Evolutionary conservation across 2,797 vertebrate genomes (phyloP).

Genomic region (Denticeps clupeoides): DNA sequence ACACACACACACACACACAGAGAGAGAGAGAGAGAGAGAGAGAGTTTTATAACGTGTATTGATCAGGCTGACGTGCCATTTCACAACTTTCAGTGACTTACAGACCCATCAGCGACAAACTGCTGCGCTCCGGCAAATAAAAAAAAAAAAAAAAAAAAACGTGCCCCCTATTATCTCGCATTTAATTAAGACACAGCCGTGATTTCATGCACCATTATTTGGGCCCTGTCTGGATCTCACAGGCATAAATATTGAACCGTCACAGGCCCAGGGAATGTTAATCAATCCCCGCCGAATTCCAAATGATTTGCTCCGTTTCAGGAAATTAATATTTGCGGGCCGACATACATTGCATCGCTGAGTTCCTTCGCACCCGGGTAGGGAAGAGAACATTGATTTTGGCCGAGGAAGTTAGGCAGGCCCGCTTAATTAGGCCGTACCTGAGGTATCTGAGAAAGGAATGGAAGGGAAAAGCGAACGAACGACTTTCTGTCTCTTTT

Average conservation of each 20-base stretch:
- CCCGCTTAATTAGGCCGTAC: constrained; percentile 60
- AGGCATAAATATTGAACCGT: constrained; percentile 70
- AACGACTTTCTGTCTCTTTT: too few relatives aligned
- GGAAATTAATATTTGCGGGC: constrained; percentile 64
- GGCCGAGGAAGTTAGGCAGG: constrained; percentile 45
- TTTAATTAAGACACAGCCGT: constrained; percentile 76
- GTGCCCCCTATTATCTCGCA: constrained; percentile 60
- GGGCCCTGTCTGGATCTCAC: constrained; percentile 57
- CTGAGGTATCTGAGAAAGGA: constrained; percentile 46
- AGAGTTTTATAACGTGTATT: constrained; percentile 61
- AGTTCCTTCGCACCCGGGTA: constrained; percentile 34
- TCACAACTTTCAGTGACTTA: constrained; percentile 68
- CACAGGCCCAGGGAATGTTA: constrained; percentile 57
- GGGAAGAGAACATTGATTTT: constrained; percentile 51
- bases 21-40: constrained; percentile 13
- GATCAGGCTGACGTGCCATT: constrained; percentile 64
- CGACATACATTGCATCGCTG: constrained; percentile 39
- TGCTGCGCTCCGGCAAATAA: constrained; percentile 49
- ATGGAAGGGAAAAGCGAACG: not conserved
- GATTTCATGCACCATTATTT: constrained; percentile 67
- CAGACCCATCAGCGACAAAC: constrained; percentile 56
- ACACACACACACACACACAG: constrained; percentile 7
- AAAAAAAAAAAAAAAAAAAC: constrained; percentile 40
- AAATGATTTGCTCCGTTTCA: constrained; percentile 70
- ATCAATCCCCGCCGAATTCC: constrained; percentile 68